Conservation (phyloP, 2,113 vertebrate species). For the Dipodomys spectabilis region DNA sequence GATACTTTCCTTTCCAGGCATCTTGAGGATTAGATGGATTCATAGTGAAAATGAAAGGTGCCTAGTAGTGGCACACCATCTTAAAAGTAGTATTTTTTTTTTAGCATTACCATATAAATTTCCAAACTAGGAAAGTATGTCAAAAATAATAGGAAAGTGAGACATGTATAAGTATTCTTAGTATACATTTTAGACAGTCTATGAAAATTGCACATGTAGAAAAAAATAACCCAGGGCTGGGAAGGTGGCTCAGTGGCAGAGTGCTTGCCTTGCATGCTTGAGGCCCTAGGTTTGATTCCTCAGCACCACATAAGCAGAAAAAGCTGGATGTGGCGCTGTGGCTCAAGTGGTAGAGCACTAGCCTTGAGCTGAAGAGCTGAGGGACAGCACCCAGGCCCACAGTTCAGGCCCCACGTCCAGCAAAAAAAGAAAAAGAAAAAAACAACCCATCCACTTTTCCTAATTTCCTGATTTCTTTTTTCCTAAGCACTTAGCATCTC, state of each 20-base stretch:
- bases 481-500: background rate
- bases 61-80: background rate
- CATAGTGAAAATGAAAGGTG: background rate
- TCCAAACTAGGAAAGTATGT: background rate
- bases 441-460: background rate
- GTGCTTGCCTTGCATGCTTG: too few relatives aligned
- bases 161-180: background rate
- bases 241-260: too few relatives aligned
- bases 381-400: too few relatives aligned
- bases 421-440: background rate
- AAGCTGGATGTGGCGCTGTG: too few relatives aligned
- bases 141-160: background rate
- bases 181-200: background rate
- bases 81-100: background rate
- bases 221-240: background rate
- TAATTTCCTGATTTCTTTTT: background rate
- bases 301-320: too few relatives aligned
- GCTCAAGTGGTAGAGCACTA: too few relatives aligned
- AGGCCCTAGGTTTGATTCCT: too few relatives aligned
- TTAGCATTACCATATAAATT: background rate
- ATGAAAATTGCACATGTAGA: background rate
- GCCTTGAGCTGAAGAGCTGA: too few relatives aligned
- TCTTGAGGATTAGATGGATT: background rate
- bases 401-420: too few relatives aligned
- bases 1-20: background rate